These are phyloP conservation scores for Drosophila sturtevanti DNA, from an alignment of 1,140 invertebrate genomes.

Conservation along the genomic window DNA sequence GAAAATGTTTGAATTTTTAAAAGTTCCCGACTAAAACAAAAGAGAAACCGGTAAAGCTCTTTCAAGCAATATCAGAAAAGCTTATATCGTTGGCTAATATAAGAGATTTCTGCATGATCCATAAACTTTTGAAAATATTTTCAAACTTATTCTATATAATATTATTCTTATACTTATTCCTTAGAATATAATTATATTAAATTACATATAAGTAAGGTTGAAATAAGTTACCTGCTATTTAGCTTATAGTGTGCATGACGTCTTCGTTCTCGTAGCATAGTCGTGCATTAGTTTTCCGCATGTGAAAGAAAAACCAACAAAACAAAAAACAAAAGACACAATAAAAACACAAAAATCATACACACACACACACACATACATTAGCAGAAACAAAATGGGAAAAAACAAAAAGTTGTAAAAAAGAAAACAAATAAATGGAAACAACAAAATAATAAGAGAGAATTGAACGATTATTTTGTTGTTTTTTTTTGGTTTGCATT, in stretches of 20 bases:
- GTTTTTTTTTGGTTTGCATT: conserved; percentile 18
- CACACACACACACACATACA: conserved; percentile 25
- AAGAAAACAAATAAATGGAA: conserved; percentile 24
- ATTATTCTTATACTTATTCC: neutral
- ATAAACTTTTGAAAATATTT: conserved; percentile 2
- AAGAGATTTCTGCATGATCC: conserved; percentile 40
- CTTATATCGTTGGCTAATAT: conserved; percentile 7
- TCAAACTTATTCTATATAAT: neutral
- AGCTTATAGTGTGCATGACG: conserved; percentile 82
- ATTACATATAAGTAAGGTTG: conserved; percentile 31
- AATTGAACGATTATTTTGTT: conserved; percentile 66
- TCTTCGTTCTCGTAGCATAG: conserved; percentile 83
- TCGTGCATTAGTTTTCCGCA: conserved; percentile 79
- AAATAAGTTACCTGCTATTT: conserved; percentile 77
- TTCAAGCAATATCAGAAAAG: conserved; percentile 1
- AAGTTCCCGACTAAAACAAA: neutral
- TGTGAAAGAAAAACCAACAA: conserved; percentile 82
- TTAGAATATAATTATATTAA: neutral
- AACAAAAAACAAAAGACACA: conserved; percentile 69
- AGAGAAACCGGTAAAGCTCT: neutral
- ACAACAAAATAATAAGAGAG: conserved; percentile 48
- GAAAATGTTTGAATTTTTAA: neutral
- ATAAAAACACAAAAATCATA: conserved; percentile 37
- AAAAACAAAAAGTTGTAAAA: conserved; percentile 25
- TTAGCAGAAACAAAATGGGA: conserved; percentile 40